Evolutionary conservation across 2,113 vertebrate species (phyloP).

Genomic region (Charina bottae): DNA sequence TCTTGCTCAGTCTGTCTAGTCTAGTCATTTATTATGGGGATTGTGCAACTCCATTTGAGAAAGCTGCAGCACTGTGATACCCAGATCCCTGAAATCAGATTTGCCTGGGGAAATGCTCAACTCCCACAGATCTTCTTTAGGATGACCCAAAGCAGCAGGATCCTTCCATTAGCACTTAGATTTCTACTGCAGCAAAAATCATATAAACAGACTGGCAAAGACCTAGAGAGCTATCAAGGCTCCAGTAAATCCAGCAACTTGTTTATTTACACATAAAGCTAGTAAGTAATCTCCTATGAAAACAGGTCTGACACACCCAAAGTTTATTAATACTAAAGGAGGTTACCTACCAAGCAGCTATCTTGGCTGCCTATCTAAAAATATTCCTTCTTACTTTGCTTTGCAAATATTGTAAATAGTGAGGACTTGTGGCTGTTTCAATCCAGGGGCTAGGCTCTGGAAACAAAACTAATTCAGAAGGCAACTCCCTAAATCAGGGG

Average conservation of each 20-base stretch:
- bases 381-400: conserved; percentile 12
- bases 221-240: neutral
- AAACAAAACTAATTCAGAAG: neutral
- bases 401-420: conserved; percentile 27
- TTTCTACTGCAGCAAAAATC: neutral
- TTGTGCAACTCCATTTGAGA: neutral
- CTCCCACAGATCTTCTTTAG: neutral
- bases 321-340: conserved; percentile 21
- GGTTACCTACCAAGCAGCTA: neutral
- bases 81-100: neutral
- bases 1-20: neutral
- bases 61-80: neutral
- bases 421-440: conserved; percentile 40
- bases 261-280: neutral
- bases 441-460: fast-evolving
- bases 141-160: neutral
- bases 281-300: fast-evolving
- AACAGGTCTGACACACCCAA: conserved; percentile 28
- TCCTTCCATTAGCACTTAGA: neutral
- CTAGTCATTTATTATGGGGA: neutral
- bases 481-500: neutral
- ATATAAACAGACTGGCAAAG: neutral
- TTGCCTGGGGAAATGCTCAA: neutral
- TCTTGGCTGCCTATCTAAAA: conserved; percentile 36
- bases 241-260: neutral